A percentile compares a stretch with the other conserved stretches of the same genome.
Evolutionary conservation across 2,797 vertebrate genomes (phyloP).

Genomic region (Meriones psammophilus): DNA sequence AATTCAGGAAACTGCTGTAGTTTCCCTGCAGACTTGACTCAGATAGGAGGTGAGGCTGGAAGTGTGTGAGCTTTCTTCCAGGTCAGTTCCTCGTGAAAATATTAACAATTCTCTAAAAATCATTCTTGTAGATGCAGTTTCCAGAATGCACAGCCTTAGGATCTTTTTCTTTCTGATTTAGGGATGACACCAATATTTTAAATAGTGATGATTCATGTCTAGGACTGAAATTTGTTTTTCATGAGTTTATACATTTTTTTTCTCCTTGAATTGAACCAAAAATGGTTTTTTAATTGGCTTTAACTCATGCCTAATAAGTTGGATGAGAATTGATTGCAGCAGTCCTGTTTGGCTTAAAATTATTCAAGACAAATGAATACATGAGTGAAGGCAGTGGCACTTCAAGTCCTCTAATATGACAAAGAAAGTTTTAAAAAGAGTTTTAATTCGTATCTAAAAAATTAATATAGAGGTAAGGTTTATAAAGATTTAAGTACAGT

Average conservation of each 20-base stretch:
- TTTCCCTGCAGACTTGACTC: constrained; percentile 65
- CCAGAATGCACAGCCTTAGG: constrained; percentile 41
- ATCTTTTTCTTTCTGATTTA: constrained; percentile 76
- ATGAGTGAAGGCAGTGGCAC: background rate
- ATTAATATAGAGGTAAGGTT: background rate
- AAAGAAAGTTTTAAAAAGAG: constrained; percentile 32
- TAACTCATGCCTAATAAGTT: constrained; percentile 84
- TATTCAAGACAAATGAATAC: constrained; percentile 74
- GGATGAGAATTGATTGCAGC: constrained; percentile 80
- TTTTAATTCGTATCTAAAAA: constrained; percentile 47
- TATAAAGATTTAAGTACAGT: constrained; percentile 58
- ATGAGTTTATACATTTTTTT: constrained; percentile 83
- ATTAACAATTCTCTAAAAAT: constrained; percentile 64
- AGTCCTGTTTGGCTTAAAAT: constrained; percentile 81
- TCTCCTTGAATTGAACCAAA: constrained; percentile 83
- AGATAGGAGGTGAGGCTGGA: constrained; percentile 37
- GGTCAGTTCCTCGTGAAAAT: constrained; percentile 59
- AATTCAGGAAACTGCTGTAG: constrained; percentile 52
- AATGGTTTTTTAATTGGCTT: constrained; percentile 85
- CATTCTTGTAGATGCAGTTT: constrained; percentile 59
- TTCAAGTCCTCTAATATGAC: constrained; percentile 55
- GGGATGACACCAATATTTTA: constrained; percentile 76
- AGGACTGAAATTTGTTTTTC: constrained; percentile 79
- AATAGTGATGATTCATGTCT: constrained; percentile 83
- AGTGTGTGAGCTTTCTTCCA: constrained; percentile 36